phyloP scores from a whole-genome alignment of 2,113 vertebrate genomes.

The Craseonycteris thonglongyai region DNA sequence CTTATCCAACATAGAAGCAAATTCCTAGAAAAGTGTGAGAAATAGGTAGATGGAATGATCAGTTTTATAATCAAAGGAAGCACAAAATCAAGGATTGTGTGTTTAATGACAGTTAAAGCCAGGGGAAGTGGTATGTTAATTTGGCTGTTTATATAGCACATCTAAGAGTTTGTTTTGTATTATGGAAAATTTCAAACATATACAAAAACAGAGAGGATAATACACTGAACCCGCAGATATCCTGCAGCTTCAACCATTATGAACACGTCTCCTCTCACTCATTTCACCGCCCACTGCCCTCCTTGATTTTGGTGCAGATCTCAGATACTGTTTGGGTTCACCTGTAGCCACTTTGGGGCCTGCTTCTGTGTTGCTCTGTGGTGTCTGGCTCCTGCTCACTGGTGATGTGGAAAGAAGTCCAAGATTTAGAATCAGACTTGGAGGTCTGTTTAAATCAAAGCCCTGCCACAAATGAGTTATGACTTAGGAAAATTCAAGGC shows the following conservation, averaged over 20 bases:
- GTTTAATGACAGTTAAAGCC: neutral
- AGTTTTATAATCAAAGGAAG: neutral
- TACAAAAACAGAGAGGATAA: neutral
- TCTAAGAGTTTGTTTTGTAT: neutral
- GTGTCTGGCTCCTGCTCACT: neutral
- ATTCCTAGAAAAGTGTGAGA: constrained; percentile 42
- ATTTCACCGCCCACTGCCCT: neutral
- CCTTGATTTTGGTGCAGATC: neutral
- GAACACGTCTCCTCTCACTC: neutral
- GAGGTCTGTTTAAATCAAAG: neutral
- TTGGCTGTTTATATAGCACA: neutral
- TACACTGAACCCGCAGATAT: neutral
- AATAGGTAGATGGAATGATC: neutral
- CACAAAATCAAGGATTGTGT: neutral
- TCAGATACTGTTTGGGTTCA: neutral
- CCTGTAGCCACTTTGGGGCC: neutral
- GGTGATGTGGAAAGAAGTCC: neutral
- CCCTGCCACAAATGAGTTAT: neutral
- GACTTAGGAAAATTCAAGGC: neutral
- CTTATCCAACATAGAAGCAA: neutral
- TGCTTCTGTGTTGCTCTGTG: neutral
- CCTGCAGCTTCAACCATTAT: neutral
- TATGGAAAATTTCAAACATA: neutral
- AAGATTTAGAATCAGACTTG: neutral
- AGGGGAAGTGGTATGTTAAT: neutral